These are phyloP conservation scores for Leucosticte australis DNA, from an alignment of 2,113 vertebrate genomes.

Conservation along the genomic window DNA sequence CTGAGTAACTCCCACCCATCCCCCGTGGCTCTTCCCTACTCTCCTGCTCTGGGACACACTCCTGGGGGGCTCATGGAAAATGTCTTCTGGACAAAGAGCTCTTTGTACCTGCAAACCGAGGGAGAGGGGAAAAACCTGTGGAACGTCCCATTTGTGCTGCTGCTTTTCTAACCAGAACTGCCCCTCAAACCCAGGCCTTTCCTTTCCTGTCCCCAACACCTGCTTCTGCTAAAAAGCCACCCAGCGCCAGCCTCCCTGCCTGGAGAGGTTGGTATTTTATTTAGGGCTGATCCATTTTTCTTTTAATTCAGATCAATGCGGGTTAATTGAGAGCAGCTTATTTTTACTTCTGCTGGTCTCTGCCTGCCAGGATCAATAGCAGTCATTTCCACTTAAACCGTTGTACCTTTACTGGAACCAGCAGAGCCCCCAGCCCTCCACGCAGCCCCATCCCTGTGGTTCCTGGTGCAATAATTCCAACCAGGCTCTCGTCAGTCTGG, in stretches of 20 bases:
- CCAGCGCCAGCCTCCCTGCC: background rate
- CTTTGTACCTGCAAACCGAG: background rate
- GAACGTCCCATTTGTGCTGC: background rate
- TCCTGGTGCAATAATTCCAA: background rate
- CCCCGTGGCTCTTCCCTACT: background rate
- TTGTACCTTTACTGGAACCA: slow-evolving; percentile 67
- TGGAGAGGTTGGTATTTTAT: slow-evolving; percentile 2
- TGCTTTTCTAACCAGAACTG: background rate
- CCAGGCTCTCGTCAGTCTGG: background rate
- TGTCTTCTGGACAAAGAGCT: background rate
- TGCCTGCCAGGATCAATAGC: slow-evolving; percentile 68
- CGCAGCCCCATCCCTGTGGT: background rate
- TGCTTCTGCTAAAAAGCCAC: background rate
- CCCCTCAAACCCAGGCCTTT: background rate
- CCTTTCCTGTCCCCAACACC: background rate
- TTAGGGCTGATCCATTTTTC: slow-evolving; percentile 45
- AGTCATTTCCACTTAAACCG: slow-evolving; percentile 71
- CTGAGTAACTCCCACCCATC: background rate
- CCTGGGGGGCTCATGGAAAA: background rate
- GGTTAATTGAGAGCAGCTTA: slow-evolving; percentile 71
- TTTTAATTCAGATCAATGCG: slow-evolving; percentile 71
- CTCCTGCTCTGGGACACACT: background rate
- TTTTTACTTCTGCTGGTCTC: slow-evolving; percentile 66
- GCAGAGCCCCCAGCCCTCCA: background rate
- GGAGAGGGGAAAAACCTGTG: background rate